Base-by-base conservation (phyloP, 2,797 vertebrate genomes). In the Paramormyrops hopkinsi region DNA sequence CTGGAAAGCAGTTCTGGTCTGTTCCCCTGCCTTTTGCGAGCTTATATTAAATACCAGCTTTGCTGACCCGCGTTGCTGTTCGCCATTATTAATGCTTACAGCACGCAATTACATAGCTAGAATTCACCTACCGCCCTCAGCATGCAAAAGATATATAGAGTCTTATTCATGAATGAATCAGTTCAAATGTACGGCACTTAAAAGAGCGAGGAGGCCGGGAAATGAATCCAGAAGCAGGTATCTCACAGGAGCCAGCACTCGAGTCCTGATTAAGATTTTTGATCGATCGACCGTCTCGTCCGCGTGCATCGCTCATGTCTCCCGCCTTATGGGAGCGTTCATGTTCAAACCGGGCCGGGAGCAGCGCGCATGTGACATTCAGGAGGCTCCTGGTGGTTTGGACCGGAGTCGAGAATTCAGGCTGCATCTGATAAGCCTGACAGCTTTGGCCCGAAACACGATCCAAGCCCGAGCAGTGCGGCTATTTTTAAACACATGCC, bases 1-100 rank as follows among this genome's bases (percentile, higher is more conserved):
- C 69, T 44, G 33, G 1, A 59, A 89, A 37, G 76, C 33, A 41
- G 17, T 89, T 89, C 62, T 51, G n/a, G 7, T 76, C 44, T 51
- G 44, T 73, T 76, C 51, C 44, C 33, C 46, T 56, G 41, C 41
- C 51, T 89, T 89, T 87, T 12, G 37, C 2, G 12, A 53, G 33
- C 25, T 89, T 89, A 89, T 82, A 89, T 83, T 44, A 89, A 89
- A 83, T 89, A n/a, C 62, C 56, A 37, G 12, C 41, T 33, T 54
- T 7, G 25, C 53, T 54, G 29, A 56, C 53, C 29, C 25, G 8
- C 4, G 29, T n/a, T n/a, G 37, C n/a, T 65, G 1, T 62, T 62
- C 33, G 22, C 29, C 5, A 65, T 25, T 46, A 37, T 87, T 37
- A 44, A 65, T 14, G n/a, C 53, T 87, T 87, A 29, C 83, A 51